Conservation (phyloP, 2,113 vertebrate genomes). For the Tachysurus fulvidraco region DNA sequence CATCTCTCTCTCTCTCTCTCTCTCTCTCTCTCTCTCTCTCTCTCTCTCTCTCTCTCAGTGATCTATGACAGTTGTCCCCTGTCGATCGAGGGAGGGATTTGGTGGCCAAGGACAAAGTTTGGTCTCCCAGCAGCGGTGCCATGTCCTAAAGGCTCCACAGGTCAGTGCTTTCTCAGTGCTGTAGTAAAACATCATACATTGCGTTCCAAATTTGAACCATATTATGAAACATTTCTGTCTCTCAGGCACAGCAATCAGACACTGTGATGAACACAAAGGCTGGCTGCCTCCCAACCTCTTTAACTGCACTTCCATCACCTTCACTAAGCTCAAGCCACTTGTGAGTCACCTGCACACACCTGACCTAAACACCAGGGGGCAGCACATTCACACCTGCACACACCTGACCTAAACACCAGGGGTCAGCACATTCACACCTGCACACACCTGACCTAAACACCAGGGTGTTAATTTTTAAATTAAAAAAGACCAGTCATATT, state of each 20-base stretch:
- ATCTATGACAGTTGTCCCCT: constrained; percentile 97
- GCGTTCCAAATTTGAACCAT: background rate
- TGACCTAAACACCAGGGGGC: background rate
- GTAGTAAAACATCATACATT: background rate
- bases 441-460: background rate
- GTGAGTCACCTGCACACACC: constrained; percentile 67
- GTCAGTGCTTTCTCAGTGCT: constrained; percentile 65
- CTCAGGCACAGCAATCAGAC: constrained; percentile 87
- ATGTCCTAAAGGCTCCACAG: constrained; percentile 87
- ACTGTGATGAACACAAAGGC: constrained; percentile 94
- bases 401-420: background rate
- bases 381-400: background rate
- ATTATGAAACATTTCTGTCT: constrained; percentile 1
- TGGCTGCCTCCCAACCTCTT: constrained; percentile 94
- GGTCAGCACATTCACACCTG: background rate
- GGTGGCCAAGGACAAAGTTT: constrained; percentile 96
- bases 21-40: constrained; percentile 18
- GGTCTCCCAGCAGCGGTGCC: constrained; percentile 88
- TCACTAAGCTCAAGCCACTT: constrained; percentile 82
- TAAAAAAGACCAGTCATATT: too few relatives aligned
- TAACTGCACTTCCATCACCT: constrained; percentile 88
- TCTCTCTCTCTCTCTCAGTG: constrained; percentile 69
- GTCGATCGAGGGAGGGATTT: constrained; percentile 87
- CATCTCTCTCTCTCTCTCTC: too few relatives aligned
- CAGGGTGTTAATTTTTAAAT: too few relatives aligned